Base-by-base conservation (phyloP, 2,888 invertebrate genomes). In the Thereva unica region DNA sequence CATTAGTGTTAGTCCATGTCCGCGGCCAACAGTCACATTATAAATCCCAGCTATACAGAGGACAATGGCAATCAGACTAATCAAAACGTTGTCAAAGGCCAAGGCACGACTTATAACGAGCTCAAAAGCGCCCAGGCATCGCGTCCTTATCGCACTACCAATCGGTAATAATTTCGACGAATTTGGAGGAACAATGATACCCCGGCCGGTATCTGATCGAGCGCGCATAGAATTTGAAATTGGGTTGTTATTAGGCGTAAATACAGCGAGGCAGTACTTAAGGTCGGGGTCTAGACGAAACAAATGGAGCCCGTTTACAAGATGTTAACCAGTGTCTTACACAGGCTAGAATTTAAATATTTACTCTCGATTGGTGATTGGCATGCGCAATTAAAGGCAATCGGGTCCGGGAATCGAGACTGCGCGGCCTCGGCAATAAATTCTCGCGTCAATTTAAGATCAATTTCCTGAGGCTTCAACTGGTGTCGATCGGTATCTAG, bases 391-490 rank as follows among this genome's bases (percentile, higher is more conserved):
- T 64, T 64, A 64, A 64, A 64, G 44, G 52, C 45, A 64, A 64
- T 64, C 52, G 34, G 10, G 37, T 23, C 52, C 37, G 37, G 42
- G 44, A 44, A 53, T 53, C 37, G 68, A 59, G 66, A 68, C 67
- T 68, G 65, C 63, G 66, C 68, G 69, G 63, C 68, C 67, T 67
- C 68, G 67, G 67, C 67, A 67, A 70, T 71, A 70, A 71, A 71
- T 70, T 71, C 70, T 69, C 71, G 69, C 70, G 71, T 71, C 71
- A 70, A 71, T 70, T 71, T 71, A 70, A 68, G 70, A 71, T 71
- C 71, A 71, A 71, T 69, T 71, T 71, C 71, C 69, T 64, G 69
- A 66, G 69, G 69, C 67, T 64, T 69, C 69, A 68, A 66, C 69
- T 68, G 69, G 68, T 68, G 69, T 68, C 70, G 69, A 68, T 69